phyloP scores from a whole-genome alignment of 2,797 vertebrate genomes.

The Thunnus albacares region DNA sequence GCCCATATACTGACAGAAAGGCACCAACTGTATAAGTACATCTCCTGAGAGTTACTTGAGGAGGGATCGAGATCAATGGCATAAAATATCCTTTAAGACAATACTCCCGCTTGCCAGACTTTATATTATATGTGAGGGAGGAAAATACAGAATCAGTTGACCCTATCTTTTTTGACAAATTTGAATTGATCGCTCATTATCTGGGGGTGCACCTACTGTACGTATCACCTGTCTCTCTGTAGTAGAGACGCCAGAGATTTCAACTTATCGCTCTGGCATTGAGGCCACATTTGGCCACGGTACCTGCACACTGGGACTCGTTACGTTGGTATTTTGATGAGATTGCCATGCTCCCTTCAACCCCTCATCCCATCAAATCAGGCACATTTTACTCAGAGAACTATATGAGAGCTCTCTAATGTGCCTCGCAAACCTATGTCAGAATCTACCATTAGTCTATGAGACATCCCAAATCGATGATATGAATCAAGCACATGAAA shows the following conservation, averaged over 20 bases:
- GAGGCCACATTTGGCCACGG: conserved; percentile 35
- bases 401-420: conserved; percentile 7
- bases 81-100: conserved; percentile 31
- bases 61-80: conserved; percentile 6
- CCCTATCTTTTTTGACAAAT: conserved; percentile 37
- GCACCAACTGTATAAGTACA: conserved; percentile 5
- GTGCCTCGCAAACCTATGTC: conserved; percentile 15
- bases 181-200: conserved; percentile 51
- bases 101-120: conserved; percentile 44
- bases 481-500: conserved; percentile 43
- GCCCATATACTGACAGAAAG: conserved; percentile 23
- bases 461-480: conserved; percentile 27
- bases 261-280: conserved; percentile 26
- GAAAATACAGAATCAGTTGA: conserved; percentile 32
- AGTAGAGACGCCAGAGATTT: conserved; percentile 30
- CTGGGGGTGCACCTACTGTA: not conserved
- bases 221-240: conserved; percentile 15
- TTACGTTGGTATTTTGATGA: conserved; percentile 65
- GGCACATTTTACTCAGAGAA: conserved; percentile 28
- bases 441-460: conserved; percentile 34
- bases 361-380: conserved; percentile 42
- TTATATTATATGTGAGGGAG: conserved; percentile 26
- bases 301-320: conserved; percentile 42
- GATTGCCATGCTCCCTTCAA: conserved; percentile 36
- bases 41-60: conserved; percentile 26